phyloP scores from a whole-genome alignment of 2,797 vertebrate genomes.

The Eulemur rubriventer region DNA sequence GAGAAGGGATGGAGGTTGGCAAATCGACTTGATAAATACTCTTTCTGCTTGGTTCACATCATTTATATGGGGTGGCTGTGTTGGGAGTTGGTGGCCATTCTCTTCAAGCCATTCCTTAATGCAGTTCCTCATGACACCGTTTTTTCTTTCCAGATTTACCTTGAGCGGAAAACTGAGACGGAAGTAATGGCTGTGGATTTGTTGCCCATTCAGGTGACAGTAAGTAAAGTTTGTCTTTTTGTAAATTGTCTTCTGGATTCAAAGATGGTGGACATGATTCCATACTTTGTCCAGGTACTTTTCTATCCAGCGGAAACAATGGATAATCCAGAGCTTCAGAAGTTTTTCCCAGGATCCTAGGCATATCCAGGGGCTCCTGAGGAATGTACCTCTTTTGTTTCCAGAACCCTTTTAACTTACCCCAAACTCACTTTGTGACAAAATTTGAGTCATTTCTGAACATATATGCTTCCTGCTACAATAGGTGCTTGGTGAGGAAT shows the following conservation, averaged over 20 bases:
- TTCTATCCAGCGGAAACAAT: background rate
- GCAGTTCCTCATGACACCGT: background rate
- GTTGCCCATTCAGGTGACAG: background rate
- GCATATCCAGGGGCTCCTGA: background rate
- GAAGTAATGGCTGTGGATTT: slow-evolving; percentile 55
- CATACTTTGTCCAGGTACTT: background rate
- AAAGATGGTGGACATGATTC: background rate
- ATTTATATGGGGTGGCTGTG: background rate
- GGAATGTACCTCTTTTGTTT: background rate
- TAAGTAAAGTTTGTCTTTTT: slow-evolving; percentile 49
- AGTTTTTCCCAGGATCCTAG: background rate
- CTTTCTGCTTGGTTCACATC: background rate
- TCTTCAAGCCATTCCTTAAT: background rate
- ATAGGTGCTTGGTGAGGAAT: background rate
- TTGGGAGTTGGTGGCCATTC: background rate
- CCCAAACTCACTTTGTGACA: background rate
- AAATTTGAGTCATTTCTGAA: background rate
- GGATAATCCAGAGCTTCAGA: background rate
- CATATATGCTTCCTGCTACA: background rate
- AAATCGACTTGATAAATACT: background rate
- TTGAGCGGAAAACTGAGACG: slow-evolving; percentile 5
- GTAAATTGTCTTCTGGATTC: background rate
- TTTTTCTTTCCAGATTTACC: slow-evolving; percentile 22
- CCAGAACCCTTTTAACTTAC: background rate
- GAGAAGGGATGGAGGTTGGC: background rate